Evolutionary conservation across 2,888 invertebrate genomes (phyloP).

Genomic region (Cheilosia vernalis): DNA sequence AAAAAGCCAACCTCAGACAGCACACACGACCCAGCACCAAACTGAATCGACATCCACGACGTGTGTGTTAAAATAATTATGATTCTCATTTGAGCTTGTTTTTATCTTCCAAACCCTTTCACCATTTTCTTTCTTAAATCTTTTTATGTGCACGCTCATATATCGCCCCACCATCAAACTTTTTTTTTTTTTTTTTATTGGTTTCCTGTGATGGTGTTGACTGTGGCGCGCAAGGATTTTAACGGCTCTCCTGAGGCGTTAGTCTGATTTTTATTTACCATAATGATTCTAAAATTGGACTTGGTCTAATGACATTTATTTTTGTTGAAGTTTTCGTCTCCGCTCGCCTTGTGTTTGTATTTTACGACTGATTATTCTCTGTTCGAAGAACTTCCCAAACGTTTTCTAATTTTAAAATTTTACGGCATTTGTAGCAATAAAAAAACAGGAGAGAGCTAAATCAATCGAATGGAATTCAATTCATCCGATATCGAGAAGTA

Average conservation of each 20-base stretch:
- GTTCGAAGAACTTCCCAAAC: not conserved
- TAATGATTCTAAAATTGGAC: constrained; percentile 36
- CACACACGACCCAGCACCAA: too few relatives aligned
- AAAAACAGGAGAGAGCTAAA: not conserved
- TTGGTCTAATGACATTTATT: constrained; percentile 33
- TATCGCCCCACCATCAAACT: too few relatives aligned
- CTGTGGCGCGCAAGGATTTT: constrained; percentile 27
- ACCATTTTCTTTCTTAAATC: too few relatives aligned
- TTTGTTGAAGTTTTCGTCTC: not conserved
- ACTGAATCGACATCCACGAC: too few relatives aligned
- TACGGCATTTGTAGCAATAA: not conserved
- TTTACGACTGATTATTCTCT: constrained; percentile 2
- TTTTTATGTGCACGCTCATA: too few relatives aligned
- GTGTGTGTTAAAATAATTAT: too few relatives aligned
- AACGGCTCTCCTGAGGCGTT: constrained; percentile 39
- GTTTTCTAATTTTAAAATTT: too few relatives aligned
- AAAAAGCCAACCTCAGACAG: too few relatives aligned
- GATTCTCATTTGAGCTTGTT: too few relatives aligned
- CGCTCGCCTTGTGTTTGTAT: not conserved
- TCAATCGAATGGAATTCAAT: constrained; percentile 31
- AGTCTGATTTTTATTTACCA: constrained; percentile 42
- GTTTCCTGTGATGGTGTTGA: constrained; percentile 7
- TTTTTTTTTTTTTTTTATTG: constrained; percentile 40
- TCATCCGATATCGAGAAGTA: constrained; percentile 8
- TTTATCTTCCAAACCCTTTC: too few relatives aligned